Conservation (phyloP, 2,797 vertebrate genomes). For the Schizothorax lantsangensis region DNA sequence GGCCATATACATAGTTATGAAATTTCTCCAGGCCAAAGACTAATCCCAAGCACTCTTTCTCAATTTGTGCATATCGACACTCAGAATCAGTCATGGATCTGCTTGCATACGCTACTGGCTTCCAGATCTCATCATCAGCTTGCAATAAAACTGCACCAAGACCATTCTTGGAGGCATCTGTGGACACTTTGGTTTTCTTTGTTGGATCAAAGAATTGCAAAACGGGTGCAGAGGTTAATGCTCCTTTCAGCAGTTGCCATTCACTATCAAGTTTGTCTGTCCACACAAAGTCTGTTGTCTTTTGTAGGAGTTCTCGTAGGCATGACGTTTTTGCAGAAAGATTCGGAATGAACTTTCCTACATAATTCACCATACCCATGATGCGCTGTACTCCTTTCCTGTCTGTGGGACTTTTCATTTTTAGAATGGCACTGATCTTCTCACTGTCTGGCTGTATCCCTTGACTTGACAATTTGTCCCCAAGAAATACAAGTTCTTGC, state of each 20-base stretch:
- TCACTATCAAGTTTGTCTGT: conserved; percentile 12
- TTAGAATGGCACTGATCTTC: background rate
- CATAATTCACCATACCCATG: conserved; percentile 11
- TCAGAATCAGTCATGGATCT: conserved; percentile 31
- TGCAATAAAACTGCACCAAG: conserved; percentile 24
- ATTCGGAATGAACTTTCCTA: background rate
- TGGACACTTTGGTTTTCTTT: conserved; percentile 24
- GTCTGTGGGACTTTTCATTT: conserved; percentile 14
- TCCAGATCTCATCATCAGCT: conserved; percentile 11
- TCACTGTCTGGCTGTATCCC: background rate
- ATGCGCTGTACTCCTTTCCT: background rate
- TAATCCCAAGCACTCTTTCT: conserved; percentile 43
- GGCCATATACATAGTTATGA: conserved; percentile 34
- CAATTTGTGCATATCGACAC: conserved; percentile 28
- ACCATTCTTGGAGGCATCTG: conserved; percentile 32
- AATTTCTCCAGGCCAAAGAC: conserved; percentile 17
- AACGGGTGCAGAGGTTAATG: background rate
- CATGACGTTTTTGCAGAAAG: conserved; percentile 17
- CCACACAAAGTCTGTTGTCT: background rate
- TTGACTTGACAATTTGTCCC: background rate
- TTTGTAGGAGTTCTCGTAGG: background rate
- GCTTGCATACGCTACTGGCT: background rate
- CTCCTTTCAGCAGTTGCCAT: background rate
- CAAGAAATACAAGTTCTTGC: background rate
- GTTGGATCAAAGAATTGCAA: conserved; percentile 21